These are phyloP conservation scores for Bombycilla garrulus DNA, from an alignment of 2,113 vertebrate species.

Conservation along the genomic window DNA sequence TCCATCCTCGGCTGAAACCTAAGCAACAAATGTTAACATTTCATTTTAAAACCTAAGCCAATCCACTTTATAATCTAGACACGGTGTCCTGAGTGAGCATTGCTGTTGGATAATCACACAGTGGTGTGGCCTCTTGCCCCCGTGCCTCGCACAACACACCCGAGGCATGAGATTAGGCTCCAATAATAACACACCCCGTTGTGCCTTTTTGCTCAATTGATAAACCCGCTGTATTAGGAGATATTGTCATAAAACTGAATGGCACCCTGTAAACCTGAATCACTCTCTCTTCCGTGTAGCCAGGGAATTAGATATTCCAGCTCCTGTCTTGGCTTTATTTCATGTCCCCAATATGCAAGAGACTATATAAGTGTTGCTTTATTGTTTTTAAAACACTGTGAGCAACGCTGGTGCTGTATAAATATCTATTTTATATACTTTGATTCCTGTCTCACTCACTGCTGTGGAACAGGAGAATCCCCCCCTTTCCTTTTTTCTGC, in stretches of 20 bases:
- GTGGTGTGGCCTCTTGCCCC: constrained; percentile 55
- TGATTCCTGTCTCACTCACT: background rate
- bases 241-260: constrained; percentile 69
- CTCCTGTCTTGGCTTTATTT: constrained; percentile 57
- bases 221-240: constrained; percentile 65
- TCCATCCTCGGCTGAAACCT: background rate
- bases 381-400: constrained; percentile 59
- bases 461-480: background rate
- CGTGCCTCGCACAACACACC: constrained; percentile 51
- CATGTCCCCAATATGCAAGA: constrained; percentile 52
- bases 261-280: constrained; percentile 68
- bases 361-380: constrained; percentile 48
- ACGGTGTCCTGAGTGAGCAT: constrained; percentile 19
- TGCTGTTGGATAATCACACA: constrained; percentile 61
- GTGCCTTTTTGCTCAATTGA: constrained; percentile 67
- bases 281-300: constrained; percentile 34
- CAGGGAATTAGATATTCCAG: constrained; percentile 51
- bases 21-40: constrained; percentile 24
- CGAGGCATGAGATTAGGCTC: constrained; percentile 64
- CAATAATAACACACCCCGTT: constrained; percentile 57
- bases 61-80: constrained; percentile 60
- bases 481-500: background rate
- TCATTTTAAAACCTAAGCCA: constrained; percentile 42
- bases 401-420: background rate
- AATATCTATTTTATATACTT: constrained; percentile 60